Conservation (phyloP, 2,797 vertebrate species). For the Heteromormyrus szaboi region DNA sequence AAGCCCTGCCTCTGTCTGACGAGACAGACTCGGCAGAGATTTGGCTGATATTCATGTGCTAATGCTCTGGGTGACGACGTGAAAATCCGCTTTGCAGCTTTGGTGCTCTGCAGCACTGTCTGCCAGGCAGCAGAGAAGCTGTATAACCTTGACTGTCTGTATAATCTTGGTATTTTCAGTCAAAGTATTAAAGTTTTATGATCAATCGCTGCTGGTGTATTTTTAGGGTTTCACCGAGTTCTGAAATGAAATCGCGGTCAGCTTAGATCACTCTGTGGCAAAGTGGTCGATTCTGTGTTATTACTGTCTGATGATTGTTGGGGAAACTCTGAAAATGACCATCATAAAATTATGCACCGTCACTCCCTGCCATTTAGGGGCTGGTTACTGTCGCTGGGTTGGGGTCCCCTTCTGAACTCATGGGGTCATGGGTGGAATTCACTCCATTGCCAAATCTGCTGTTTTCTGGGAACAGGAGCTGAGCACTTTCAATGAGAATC, state of each 20-base stretch:
- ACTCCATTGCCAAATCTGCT: neutral
- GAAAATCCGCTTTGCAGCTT: constrained; percentile 52
- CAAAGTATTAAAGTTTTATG: neutral
- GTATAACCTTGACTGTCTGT: constrained; percentile 48
- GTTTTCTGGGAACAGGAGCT: neutral
- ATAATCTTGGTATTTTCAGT: constrained; percentile 53
- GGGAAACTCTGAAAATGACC: neutral
- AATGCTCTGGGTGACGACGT: constrained; percentile 40
- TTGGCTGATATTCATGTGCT: constrained; percentile 26
- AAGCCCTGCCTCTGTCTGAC: neutral
- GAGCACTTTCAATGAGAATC: neutral
- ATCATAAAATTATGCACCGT: neutral
- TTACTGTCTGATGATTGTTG: neutral
- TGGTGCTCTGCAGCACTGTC: constrained; percentile 42
- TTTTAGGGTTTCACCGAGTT: neutral
- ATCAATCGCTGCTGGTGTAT: neutral
- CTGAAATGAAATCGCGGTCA: neutral
- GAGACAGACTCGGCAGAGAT: neutral
- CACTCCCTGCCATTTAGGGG: neutral
- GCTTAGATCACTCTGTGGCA: neutral
- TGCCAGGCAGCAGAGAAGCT: constrained; percentile 40
- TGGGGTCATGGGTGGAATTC: neutral
- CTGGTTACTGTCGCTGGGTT: neutral
- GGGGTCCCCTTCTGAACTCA: neutral
- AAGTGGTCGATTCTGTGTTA: neutral